These are phyloP conservation scores for Pholis gunnellus DNA, from an alignment of 2,113 vertebrate species.

Conservation along the genomic window DNA sequence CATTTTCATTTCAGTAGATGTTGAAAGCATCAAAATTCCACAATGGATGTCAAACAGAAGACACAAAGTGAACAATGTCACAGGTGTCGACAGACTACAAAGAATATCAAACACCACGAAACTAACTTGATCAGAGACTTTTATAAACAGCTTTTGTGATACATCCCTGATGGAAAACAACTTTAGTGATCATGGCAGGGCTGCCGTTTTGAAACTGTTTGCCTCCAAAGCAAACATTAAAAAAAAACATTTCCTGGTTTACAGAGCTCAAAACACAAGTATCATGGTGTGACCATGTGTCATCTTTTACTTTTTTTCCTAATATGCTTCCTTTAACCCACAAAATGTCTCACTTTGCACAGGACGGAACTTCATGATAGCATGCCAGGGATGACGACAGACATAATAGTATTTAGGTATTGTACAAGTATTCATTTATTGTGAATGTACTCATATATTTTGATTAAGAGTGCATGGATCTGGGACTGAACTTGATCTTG, in stretches of 20 bases:
- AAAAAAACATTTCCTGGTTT: neutral
- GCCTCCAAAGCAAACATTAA: neutral
- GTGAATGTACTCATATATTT: neutral
- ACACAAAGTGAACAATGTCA: neutral
- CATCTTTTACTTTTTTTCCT: neutral
- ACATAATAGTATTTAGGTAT: neutral
- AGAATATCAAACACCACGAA: neutral
- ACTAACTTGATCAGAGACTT: neutral
- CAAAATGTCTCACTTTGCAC: neutral
- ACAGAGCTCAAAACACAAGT: neutral
- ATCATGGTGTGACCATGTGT: neutral
- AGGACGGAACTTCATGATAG: neutral
- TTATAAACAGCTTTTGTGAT: neutral
- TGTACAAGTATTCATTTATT: neutral
- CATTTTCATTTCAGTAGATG: neutral
- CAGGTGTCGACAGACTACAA: neutral
- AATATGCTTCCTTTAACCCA: neutral
- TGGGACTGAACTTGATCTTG: neutral
- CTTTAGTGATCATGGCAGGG: neutral
- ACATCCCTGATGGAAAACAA: neutral
- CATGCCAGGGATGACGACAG: neutral
- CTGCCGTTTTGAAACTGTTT: neutral
- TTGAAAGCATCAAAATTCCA: neutral
- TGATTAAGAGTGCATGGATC: neutral
- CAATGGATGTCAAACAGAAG: neutral